Evolutionary conservation across 2,888 invertebrate genomes (phyloP).

Genomic region (Diarsia mendica): DNA sequence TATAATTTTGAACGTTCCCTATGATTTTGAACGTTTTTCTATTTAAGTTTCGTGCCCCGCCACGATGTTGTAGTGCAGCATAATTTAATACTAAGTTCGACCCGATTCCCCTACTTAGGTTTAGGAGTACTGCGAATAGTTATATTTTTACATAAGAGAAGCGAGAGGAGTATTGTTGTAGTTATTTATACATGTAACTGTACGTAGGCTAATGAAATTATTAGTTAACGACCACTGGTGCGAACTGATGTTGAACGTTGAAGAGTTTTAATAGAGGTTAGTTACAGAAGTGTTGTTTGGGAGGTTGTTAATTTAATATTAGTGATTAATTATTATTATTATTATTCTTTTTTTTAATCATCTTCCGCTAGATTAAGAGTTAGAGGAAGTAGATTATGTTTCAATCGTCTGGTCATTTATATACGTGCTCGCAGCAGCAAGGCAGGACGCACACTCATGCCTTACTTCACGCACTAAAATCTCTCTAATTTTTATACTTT

Average conservation of each 20-base stretch:
- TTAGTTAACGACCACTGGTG: conserved; percentile 87
- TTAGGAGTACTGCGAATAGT: conserved; percentile 70
- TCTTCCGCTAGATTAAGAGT: conserved; percentile 75
- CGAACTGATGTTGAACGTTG: conserved; percentile 89
- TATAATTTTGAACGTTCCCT: neutral
- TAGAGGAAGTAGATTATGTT: conserved; percentile 71
- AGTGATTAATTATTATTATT: conserved; percentile 74
- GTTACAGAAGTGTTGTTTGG: conserved; percentile 82
- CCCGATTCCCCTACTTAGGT: conserved; percentile 35
- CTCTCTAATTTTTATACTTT: conserved; percentile 84
- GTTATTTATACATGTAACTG: conserved; percentile 67
- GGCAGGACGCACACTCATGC: conserved; percentile 56
- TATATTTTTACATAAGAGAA: conserved; percentile 87
- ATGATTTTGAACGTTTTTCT: conserved; percentile 26
- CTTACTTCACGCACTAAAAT: conserved; percentile 78
- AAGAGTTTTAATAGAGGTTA: conserved; percentile 89
- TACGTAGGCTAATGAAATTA: conserved; percentile 78
- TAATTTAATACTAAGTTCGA: conserved; percentile 37
- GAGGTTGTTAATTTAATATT: conserved; percentile 86
- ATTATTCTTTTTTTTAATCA: conserved; percentile 73
- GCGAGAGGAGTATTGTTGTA: conserved; percentile 79
- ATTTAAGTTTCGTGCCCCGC: conserved; percentile 45
- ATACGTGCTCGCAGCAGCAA: conserved; percentile 61
- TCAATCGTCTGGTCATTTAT: conserved; percentile 79
- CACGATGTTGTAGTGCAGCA: conserved; percentile 56